These are phyloP conservation scores for Aurelia aurita complex sp. Pacific DNA, from an alignment of 30 jellyfish, hydroid and myxozoan genomes.

Conservation along the genomic window DNA sequence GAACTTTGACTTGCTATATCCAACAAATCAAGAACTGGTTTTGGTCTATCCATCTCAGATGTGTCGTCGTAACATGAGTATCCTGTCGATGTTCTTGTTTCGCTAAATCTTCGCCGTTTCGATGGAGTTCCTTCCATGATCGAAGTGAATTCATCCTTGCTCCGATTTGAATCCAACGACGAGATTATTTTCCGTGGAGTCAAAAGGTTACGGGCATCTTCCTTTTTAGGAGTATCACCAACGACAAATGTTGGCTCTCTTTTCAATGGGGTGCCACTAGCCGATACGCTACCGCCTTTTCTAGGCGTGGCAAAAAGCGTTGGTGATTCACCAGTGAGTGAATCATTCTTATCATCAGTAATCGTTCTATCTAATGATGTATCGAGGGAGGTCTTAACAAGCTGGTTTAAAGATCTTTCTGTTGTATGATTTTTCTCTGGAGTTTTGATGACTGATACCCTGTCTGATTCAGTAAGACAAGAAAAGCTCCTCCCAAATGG, in stretches of 20 bases:
- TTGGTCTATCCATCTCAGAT: constrained; percentile 9
- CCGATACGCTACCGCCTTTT: background rate
- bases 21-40: constrained; percentile 17
- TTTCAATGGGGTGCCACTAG: background rate
- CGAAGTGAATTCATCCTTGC: constrained; percentile 13
- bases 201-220: background rate
- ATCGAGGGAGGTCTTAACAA: background rate
- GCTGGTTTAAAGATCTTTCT: background rate
- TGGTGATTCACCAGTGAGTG: background rate
- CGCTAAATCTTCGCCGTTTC: constrained; percentile 2
- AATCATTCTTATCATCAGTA: background rate
- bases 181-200: background rate
- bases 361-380: background rate
- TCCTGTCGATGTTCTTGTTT: background rate
- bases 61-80: background rate
- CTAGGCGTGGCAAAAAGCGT: background rate
- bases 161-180: background rate
- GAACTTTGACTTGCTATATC: constrained; percentile 3
- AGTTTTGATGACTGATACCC: background rate
- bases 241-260: background rate
- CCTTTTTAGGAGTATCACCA: background rate
- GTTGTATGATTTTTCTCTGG: background rate
- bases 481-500: constrained; percentile 27
- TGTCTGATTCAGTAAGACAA: constrained; percentile 8
- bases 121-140: background rate